Percentiles rank a stretch among this genome's conserved stretches.
Conservation (phyloP, 2,113 vertebrate species). For the Alligator sinensis region DNA sequence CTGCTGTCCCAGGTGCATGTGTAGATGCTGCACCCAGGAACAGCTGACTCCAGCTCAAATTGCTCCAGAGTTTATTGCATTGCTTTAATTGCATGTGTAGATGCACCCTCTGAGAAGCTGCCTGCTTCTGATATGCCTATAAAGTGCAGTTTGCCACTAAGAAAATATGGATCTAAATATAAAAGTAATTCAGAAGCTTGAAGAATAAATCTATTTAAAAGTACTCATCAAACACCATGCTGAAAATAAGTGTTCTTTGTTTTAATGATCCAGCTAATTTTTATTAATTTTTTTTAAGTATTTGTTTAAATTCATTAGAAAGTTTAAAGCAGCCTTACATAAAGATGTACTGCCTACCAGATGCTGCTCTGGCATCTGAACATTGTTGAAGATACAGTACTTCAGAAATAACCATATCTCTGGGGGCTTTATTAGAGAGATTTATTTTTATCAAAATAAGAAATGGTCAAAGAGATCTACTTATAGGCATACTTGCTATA, state of each 20-base stretch:
- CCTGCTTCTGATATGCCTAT: too few relatives aligned
- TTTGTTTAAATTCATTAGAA: not conserved
- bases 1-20: too few relatives aligned
- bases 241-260: not conserved
- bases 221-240: not conserved
- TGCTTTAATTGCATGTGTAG: too few relatives aligned
- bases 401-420: not conserved
- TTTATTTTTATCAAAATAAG: not conserved
- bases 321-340: not conserved
- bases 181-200: not conserved
- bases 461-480: not conserved
- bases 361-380: not conserved
- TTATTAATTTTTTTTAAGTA: not conserved
- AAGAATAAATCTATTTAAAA: not conserved
- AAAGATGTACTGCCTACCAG: not conserved
- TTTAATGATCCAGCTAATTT: not conserved
- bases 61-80: too few relatives aligned
- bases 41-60: too few relatives aligned
- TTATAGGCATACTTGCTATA: not conserved
- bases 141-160: not conserved
- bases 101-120: too few relatives aligned
- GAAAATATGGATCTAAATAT: not conserved
- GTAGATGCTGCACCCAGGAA: too few relatives aligned
- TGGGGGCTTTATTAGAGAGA: not conserved
- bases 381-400: not conserved